These are phyloP conservation scores for Cyphomyrus plagiostoma DNA, from an alignment of 2,113 vertebrate genomes.

Conservation along the genomic window DNA sequence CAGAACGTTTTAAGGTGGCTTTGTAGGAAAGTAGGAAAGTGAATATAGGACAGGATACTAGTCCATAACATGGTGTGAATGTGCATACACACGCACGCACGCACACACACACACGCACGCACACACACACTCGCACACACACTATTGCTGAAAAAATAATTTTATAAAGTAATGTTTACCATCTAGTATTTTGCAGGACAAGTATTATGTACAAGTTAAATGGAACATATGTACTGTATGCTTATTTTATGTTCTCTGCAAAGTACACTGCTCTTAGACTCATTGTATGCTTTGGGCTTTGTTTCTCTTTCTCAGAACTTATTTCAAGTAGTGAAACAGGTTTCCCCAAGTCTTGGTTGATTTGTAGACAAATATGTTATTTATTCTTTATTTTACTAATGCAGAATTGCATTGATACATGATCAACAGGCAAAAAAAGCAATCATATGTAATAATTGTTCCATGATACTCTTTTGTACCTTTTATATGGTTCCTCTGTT, in stretches of 20 bases:
- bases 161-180: not conserved
- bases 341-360: not conserved
- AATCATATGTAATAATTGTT: not conserved
- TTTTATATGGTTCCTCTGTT: not conserved
- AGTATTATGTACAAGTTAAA: not conserved
- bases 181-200: not conserved
- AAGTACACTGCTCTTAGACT: not conserved
- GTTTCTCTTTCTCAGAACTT: not conserved
- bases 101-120: not conserved
- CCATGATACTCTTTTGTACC: not conserved
- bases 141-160: not conserved
- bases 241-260: not conserved
- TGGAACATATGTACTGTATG: not conserved
- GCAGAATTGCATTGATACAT: not conserved
- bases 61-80: too few relatives aligned
- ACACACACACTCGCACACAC: too few relatives aligned
- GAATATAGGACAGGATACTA: not conserved
- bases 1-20: not conserved
- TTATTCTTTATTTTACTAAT: not conserved
- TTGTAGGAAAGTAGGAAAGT: not conserved
- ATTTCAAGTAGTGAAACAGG: not conserved
- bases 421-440: not conserved
- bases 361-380: not conserved
- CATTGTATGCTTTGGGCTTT: not conserved
- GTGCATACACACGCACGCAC: not conserved